Evolutionary conservation across 64 coral and sea anemone species (phyloP).

Genomic region (Pocillopora verrucosa): DNA sequence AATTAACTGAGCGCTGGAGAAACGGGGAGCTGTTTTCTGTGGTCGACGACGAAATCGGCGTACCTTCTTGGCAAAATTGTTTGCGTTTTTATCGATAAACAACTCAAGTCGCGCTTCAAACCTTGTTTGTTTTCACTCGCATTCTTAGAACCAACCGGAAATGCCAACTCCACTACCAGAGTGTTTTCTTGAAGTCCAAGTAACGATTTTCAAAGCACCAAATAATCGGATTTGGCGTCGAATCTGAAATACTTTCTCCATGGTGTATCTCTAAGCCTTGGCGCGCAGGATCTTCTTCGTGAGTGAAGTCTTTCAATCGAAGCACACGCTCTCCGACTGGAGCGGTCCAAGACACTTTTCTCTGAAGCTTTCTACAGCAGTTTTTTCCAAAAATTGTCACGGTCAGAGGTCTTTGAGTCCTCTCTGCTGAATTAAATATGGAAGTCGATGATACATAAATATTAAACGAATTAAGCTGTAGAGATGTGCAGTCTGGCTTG

Average conservation of each 20-base stretch:
- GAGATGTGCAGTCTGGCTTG: conserved; percentile 65
- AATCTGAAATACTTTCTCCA: conserved; percentile 71
- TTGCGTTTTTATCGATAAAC: no score
- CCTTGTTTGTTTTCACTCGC: no score
- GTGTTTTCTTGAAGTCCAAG: conserved; percentile 31
- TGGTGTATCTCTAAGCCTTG: conserved; percentile 42
- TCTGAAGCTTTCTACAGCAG: conserved; percentile 71
- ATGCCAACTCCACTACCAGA: no score
- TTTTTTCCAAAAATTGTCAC: conserved; percentile 46
- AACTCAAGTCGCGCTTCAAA: no score
- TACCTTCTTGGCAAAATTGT: no score
- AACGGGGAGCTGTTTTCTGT: no score
- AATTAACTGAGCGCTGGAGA: no score
- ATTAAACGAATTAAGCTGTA: conserved; percentile 59
- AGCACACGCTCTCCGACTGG: conserved; percentile 44
- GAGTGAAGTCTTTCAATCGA: conserved; percentile 29
- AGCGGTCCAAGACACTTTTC: conserved; percentile 30
- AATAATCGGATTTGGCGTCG: conserved; percentile 63
- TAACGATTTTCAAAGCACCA: conserved; percentile 64
- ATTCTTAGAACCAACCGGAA: no score
- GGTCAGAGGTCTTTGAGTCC: conserved; percentile 24
- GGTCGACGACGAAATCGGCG: no score
- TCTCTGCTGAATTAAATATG: conserved; percentile 37
- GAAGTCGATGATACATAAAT: conserved; percentile 56
- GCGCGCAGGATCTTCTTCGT: conserved; percentile 10